phyloP scores from a whole-genome alignment of 1,140 invertebrate genomes.

The Zaprionus taronus region DNA sequence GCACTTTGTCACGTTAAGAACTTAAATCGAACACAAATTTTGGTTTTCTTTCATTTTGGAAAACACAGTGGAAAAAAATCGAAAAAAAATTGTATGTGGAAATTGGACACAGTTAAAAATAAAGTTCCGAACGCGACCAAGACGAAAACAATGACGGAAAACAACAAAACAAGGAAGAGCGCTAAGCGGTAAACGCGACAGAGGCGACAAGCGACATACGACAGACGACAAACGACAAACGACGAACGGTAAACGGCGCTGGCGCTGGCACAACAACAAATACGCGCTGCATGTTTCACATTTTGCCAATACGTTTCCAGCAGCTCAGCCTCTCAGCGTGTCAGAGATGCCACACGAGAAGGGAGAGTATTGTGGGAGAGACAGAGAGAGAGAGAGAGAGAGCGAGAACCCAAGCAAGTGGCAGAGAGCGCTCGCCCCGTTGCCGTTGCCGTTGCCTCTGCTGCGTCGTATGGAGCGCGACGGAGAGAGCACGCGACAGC shows the following conservation, averaged over 20 bases:
- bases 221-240: constrained; percentile 21
- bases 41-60: not conserved
- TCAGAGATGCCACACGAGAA: constrained; percentile 15
- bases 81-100: not conserved
- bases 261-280: constrained; percentile 40
- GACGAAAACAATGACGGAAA: constrained; percentile 2
- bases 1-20: not conserved
- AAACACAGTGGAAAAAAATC: not conserved
- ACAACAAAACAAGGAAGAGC: not conserved
- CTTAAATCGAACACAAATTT: not conserved
- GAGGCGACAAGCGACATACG: not conserved
- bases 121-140: constrained; percentile 11
- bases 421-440: not conserved
- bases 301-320: constrained; percentile 53
- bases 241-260: constrained; percentile 27
- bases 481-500: not conserved
- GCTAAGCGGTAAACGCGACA: constrained; percentile 1
- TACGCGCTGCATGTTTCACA: constrained; percentile 44
- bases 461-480: not conserved
- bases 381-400: constrained; percentile 17
- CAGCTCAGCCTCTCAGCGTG: constrained; percentile 8
- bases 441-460: not conserved
- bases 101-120: not conserved
- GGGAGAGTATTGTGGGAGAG: constrained; percentile 24
- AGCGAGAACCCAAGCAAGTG: not conserved